Conservation (phyloP, 2,113 vertebrate genomes). For the Terrapene triunguis region DNA sequence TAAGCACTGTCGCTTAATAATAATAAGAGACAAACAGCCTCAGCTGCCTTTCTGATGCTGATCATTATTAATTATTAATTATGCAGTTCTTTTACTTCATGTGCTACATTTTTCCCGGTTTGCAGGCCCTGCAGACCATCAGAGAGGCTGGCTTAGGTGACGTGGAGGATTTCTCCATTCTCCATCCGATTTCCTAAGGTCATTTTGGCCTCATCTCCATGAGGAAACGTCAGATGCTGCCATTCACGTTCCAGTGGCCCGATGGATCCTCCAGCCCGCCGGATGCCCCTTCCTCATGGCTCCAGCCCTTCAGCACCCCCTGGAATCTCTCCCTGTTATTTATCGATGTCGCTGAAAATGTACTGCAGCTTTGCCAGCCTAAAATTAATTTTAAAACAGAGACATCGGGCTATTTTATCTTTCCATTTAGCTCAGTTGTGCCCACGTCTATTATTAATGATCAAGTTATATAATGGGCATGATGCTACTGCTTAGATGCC, state of each 20-base stretch:
- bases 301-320: background rate
- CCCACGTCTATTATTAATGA: background rate
- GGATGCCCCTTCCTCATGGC: background rate
- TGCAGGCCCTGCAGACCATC: background rate
- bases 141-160: background rate
- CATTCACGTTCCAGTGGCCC: background rate
- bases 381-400: background rate
- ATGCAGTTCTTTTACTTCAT: background rate
- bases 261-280: background rate
- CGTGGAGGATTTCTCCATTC: background rate
- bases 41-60: background rate
- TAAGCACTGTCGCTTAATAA: background rate
- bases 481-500: background rate
- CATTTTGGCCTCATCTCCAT: background rate
- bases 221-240: background rate
- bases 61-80: background rate
- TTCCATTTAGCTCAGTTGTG: background rate
- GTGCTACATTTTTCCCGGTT: background rate
- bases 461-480: background rate
- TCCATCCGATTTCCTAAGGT: background rate
- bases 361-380: background rate
- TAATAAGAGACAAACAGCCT: background rate
- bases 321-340: background rate
- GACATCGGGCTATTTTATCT: background rate
- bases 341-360: background rate